Percentiles rank a stretch among this genome's conserved stretches.
phyloP scores from a whole-genome alignment of 2,113 vertebrate species.

The Pandion haliaetus region DNA sequence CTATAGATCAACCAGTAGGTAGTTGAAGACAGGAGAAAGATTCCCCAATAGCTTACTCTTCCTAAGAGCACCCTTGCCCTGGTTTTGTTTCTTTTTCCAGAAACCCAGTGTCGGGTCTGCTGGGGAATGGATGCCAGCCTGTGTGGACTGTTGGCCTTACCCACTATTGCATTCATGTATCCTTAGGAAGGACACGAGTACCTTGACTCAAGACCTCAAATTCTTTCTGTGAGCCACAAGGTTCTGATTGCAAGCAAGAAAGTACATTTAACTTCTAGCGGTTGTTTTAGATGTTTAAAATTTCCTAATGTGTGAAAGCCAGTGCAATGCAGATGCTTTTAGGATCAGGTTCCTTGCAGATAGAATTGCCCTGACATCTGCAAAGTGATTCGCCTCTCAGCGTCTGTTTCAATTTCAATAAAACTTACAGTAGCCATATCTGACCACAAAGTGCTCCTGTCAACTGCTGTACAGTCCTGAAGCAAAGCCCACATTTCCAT shows the following conservation, averaged over 20 bases:
- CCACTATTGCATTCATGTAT: neutral
- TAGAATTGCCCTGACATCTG: constrained; percentile 21
- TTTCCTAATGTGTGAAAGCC: neutral
- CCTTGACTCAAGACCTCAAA: neutral
- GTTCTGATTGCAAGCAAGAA: neutral
- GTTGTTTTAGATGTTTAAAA: neutral
- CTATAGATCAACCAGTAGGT: neutral
- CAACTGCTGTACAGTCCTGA: neutral
- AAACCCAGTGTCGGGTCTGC: neutral
- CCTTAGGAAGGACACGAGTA: neutral
- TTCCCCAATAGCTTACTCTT: neutral
- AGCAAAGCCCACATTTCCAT: neutral
- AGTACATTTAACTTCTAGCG: neutral
- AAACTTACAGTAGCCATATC: constrained; percentile 17
- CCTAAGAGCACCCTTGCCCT: neutral
- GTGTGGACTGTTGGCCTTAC: neutral
- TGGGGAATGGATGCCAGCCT: neutral
- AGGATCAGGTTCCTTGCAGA: neutral
- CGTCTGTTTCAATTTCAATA: constrained; percentile 53
- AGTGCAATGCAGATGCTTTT: neutral
- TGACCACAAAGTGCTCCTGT: constrained; percentile 22
- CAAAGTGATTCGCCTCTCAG: constrained; percentile 9
- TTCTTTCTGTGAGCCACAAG: neutral
- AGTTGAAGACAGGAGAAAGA: neutral
- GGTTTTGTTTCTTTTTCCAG: neutral